These are phyloP conservation scores for Stenotaenia linearis DNA, from an alignment of 2,888 invertebrate genomes.

Conservation along the genomic window DNA sequence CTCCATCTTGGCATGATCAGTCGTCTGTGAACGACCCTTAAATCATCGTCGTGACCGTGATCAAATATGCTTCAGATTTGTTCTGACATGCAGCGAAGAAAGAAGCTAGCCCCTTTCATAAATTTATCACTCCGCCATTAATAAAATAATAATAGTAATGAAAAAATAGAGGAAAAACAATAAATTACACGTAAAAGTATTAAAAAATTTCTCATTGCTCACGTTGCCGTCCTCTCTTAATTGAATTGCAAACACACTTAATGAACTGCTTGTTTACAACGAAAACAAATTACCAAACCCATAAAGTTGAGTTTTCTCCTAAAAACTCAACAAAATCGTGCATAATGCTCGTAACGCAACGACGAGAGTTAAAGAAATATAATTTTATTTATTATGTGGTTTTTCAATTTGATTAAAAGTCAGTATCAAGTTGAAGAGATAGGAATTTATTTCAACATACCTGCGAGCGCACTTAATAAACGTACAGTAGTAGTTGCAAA, in stretches of 20 bases:
- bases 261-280: slow-evolving; percentile 5
- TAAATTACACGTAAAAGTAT: background rate
- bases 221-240: background rate
- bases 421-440: background rate
- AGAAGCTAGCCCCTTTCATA: background rate
- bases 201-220: background rate
- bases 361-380: background rate
- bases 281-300: slow-evolving; percentile 7
- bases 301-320: background rate
- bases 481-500: background rate
- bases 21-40: slow-evolving; percentile 26
- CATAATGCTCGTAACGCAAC: too few relatives aligned
- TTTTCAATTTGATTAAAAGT: slow-evolving; percentile 9
- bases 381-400: background rate
- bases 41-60: slow-evolving; percentile 26
- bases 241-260: background rate
- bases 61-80: slow-evolving; percentile 23
- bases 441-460: slow-evolving; percentile 6
- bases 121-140: slow-evolving; percentile 14
- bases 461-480: background rate
- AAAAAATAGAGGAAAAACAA: background rate
- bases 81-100: background rate
- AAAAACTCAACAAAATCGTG: background rate
- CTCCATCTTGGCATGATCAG: slow-evolving; percentile 26
- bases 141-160: background rate